Evolutionary conservation across 2,797 vertebrate genomes (phyloP).

Genomic region (Coilia nasus): DNA sequence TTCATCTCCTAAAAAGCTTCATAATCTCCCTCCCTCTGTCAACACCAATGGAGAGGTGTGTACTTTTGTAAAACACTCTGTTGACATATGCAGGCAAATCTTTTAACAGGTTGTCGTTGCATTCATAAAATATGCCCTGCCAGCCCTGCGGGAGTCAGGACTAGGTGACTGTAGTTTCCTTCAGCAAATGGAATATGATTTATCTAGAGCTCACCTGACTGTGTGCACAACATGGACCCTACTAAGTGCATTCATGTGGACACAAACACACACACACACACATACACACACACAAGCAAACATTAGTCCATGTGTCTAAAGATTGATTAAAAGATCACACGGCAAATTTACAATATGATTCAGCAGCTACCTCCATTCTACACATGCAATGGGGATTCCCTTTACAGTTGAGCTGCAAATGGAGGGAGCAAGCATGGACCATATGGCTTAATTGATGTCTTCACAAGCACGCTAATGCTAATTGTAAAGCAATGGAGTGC

Average conservation of each 20-base stretch:
- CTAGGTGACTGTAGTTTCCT: conserved; percentile 31
- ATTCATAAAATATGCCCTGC: conserved; percentile 57
- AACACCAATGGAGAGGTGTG: conserved; percentile 50
- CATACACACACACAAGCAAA: neutral
- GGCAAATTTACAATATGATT: neutral
- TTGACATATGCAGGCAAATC: conserved; percentile 61
- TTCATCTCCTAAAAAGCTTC: conserved; percentile 66
- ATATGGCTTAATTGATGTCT: neutral
- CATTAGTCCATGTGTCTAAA: neutral
- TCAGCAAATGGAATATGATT: conserved; percentile 44
- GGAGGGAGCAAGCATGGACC: neutral
- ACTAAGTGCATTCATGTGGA: neutral
- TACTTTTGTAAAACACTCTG: conserved; percentile 55
- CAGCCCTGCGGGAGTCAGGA: neutral
- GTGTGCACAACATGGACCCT: neutral
- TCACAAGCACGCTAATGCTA: neutral
- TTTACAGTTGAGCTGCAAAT: neutral
- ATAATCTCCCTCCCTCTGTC: conserved; percentile 48
- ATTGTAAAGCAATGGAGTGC: neutral
- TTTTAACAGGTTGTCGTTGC: conserved; percentile 68
- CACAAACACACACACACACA: neutral
- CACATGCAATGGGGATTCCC: neutral
- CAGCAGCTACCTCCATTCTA: neutral
- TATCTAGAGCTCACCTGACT: conserved; percentile 58
- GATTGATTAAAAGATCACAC: neutral